Percentiles rank a stretch among this genome's conserved stretches.
phyloP scores from a whole-genome alignment of 2,113 vertebrate species.

The Scomber japonicus region DNA sequence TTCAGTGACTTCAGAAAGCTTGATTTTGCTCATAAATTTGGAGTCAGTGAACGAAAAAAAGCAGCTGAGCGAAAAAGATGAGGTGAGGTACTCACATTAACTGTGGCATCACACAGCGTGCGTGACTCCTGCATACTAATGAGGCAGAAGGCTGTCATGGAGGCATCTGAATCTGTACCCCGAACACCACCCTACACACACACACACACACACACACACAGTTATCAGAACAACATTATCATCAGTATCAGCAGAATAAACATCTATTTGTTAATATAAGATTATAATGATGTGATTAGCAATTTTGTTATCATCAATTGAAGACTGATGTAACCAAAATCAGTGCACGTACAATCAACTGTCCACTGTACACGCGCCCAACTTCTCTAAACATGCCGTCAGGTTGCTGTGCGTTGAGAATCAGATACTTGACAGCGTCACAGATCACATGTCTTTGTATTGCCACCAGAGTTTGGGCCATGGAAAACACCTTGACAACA shows the following conservation, averaged over 20 bases:
- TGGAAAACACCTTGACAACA: slow-evolving; percentile 90
- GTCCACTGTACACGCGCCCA: slow-evolving; percentile 61
- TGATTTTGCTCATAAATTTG: neutral
- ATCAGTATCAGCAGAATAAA: neutral
- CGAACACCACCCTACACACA: slow-evolving; percentile 83
- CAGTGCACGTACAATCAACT: slow-evolving; percentile 85
- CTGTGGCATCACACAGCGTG: slow-evolving; percentile 71
- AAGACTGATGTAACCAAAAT: neutral
- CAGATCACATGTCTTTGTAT: slow-evolving; percentile 85
- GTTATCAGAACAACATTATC: neutral
- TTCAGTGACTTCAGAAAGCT: neutral
- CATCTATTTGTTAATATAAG: neutral
- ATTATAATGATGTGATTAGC: neutral
- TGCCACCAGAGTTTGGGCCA: slow-evolving; percentile 79
- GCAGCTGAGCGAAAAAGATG: neutral
- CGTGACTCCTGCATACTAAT: slow-evolving; percentile 86
- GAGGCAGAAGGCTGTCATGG: slow-evolving; percentile 91
- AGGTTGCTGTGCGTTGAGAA: slow-evolving; percentile 85
- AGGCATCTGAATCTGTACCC: slow-evolving; percentile 77
- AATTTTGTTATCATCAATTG: neutral
- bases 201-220: neutral
- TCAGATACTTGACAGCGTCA: slow-evolving; percentile 89
- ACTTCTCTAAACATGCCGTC: slow-evolving; percentile 89
- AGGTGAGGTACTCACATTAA: slow-evolving; percentile 84
- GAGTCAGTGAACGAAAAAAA: neutral